phyloP scores from a whole-genome alignment of 1,140 invertebrate species.

The Aphaenogaster rudis region DNA sequence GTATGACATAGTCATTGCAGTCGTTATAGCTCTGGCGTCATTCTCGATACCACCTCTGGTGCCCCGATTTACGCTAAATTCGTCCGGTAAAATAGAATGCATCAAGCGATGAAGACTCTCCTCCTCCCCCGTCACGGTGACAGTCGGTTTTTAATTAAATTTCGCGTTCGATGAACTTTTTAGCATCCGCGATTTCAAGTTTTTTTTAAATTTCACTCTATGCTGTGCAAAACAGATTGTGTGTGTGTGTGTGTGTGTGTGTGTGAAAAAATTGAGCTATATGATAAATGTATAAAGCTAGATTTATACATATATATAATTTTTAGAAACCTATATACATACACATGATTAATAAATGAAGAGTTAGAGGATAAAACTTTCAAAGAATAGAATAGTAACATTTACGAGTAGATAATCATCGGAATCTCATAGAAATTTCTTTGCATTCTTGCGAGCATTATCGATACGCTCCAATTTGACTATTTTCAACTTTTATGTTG shows the following conservation, averaged over 20 bases:
- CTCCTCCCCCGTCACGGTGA: neutral
- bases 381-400: neutral
- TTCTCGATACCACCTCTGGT: slow-evolving; percentile 12
- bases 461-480: neutral
- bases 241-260: neutral
- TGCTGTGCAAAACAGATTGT: neutral
- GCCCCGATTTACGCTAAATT: slow-evolving; percentile 47
- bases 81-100: slow-evolving; percentile 45
- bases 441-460: neutral
- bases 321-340: neutral
- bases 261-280: neutral
- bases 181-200: slow-evolving; percentile 30
- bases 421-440: neutral
- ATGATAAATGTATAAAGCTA: neutral
- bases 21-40: slow-evolving; percentile 36
- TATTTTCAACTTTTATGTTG: neutral
- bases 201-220: slow-evolving; percentile 18
- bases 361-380: neutral
- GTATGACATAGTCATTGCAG: slow-evolving; percentile 25
- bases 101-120: slow-evolving; percentile 12
- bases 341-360: neutral
- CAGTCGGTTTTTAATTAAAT: slow-evolving; percentile 58
- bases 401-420: neutral
- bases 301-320: neutral
- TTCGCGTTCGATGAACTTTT: slow-evolving; percentile 41